Evolutionary conservation across 2,888 invertebrate species (phyloP), one percentile per base, ranked within the genome.

Genomic region (Taenaris catops): DNA sequence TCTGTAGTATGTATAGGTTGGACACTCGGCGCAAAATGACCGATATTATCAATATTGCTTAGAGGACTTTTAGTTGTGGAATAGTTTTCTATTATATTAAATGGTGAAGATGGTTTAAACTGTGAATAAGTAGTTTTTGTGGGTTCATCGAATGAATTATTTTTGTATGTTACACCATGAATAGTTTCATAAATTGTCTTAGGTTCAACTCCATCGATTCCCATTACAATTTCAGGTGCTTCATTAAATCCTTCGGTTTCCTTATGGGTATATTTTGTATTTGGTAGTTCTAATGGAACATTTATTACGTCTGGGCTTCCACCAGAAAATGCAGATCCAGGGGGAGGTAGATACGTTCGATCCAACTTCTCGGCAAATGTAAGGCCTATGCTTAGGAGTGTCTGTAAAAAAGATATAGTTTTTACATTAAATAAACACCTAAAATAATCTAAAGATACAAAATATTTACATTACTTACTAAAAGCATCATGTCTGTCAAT

Each of bases 261-360:
- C 2, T 44, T 51, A 1, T 46, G 41, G 0, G 52, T 28, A 23
- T 49, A 44, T 2, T 42, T 39, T 38, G 55, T 42, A 35, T 63
- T 60, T 1, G 73, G 70, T 9, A 51, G 53, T 45, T 70, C 63
- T 3, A 73, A 46, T 2, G 79, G 78, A 2, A 49, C 50, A 34
- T 66, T 53, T 6, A 71, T 55, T 7, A 58, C 63, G 11, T 55
- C 68, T 29, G 60, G 55, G 1, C 51, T 56, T 5, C 80, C 78
- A 24, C 73, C 81, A 41, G 80, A 44, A 27, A 55, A 59, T 38
- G 68, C 57, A 1, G 74, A 65, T 36, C 70, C 72, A 1, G 70
- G 64, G 16, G 83, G 81, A 32, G 83, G 81, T 17, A 81, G 62
- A 25, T 81, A 83, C 1, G 57, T 63, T 24, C 70, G 55, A 34